phyloP scores from a whole-genome alignment of 2,113 vertebrate species.

The Cromileptes altivelis region DNA sequence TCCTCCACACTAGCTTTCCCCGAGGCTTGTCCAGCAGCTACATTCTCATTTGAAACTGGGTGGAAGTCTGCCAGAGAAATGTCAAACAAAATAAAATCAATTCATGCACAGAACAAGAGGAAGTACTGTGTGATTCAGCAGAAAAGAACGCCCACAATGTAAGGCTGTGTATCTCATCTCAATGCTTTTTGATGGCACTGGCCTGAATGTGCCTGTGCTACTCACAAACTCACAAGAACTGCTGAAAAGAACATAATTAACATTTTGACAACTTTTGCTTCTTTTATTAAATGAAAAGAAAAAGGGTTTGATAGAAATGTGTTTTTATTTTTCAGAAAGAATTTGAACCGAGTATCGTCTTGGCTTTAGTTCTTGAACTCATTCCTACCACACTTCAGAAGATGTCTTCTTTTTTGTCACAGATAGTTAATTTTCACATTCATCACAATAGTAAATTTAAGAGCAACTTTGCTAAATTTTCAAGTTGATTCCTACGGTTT shows the following conservation, averaged over 20 bases:
- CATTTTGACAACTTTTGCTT: not conserved
- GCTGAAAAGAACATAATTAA: not conserved
- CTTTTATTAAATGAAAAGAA: not conserved
- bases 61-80: conserved; percentile 64
- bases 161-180: not conserved
- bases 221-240: too few relatives aligned
- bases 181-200: not conserved
- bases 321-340: not conserved
- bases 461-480: too few relatives aligned
- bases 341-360: not conserved
- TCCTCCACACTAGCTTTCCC: conserved; percentile 52
- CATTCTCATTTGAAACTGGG: conserved; percentile 46
- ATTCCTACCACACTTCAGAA: too few relatives aligned
- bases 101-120: not conserved
- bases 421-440: too few relatives aligned
- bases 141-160: not conserved
- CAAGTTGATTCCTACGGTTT: too few relatives aligned
- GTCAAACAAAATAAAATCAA: conserved; percentile 22
- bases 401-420: too few relatives aligned
- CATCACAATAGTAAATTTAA: too few relatives aligned
- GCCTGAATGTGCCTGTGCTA: not conserved
- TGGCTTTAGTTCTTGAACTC: too few relatives aligned
- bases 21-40: not conserved
- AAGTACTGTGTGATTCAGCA: not conserved
- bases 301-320: not conserved